These are phyloP conservation scores for Brachypodius melanocephalos DNA, from an alignment of 2,113 vertebrate genomes.

Conservation along the genomic window DNA sequence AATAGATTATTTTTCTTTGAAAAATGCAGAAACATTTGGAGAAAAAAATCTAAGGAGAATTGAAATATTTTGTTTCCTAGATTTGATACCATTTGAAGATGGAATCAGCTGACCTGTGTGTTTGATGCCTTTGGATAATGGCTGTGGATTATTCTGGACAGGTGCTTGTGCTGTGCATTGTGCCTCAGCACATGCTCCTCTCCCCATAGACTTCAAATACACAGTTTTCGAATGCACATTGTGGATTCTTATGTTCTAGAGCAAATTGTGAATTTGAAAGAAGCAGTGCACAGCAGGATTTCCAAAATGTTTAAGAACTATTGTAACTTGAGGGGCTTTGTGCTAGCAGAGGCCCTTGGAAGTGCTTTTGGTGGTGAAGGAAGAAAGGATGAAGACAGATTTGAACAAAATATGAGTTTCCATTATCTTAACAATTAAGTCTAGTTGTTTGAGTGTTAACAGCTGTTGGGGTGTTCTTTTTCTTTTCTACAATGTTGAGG, in stretches of 20 bases:
- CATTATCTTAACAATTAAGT: not conserved
- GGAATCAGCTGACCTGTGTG: not conserved
- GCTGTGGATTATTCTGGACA: not conserved
- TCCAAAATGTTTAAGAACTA: not conserved
- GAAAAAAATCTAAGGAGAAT: not conserved
- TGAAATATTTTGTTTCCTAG: not conserved
- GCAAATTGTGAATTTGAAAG: not conserved
- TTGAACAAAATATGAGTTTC: not conserved
- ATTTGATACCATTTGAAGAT: not conserved
- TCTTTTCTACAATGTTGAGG: not conserved
- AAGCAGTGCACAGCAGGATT: not conserved
- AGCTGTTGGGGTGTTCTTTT: not conserved
- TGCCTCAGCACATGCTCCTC: not conserved
- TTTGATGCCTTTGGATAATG: not conserved
- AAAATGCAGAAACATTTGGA: not conserved
- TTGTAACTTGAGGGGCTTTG: not conserved
- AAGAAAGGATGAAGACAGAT: not conserved
- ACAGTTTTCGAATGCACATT: accelerated
- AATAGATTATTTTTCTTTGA: not conserved
- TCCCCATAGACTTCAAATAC: not conserved
- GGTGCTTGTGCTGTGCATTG: not conserved
- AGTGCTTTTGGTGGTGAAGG: not conserved
- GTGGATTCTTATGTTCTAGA: not conserved
- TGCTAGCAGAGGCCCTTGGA: not conserved
- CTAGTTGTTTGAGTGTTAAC: not conserved